A percentile compares a stretch with the other conserved stretches of the same genome.
Conservation (phyloP, 2,113 vertebrate genomes). For the Anoplopoma fimbria region DNA sequence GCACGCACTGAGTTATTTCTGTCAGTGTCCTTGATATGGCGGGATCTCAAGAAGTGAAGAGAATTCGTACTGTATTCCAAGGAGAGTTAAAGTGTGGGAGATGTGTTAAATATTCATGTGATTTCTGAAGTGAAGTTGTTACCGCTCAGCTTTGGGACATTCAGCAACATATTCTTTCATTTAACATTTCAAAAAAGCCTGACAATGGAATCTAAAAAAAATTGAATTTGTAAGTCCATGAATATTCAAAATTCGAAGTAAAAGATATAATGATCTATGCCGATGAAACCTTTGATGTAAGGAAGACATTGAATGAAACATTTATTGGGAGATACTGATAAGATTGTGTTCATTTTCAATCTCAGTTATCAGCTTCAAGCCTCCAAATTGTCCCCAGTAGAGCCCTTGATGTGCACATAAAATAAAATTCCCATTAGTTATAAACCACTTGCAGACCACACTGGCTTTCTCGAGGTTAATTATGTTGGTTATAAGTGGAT, state of each 20-base stretch:
- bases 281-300: not conserved
- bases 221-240: not conserved
- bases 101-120: constrained; percentile 29
- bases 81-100: not conserved
- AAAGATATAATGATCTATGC: not conserved
- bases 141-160: not conserved
- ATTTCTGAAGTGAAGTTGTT: not conserved
- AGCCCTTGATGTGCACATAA: constrained; percentile 6
- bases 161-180: constrained; percentile 1
- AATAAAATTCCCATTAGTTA: constrained; percentile 31
- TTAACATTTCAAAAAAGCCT: not conserved
- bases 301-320: not conserved
- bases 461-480: constrained; percentile 42
- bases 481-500: constrained; percentile 34
- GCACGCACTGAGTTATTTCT: not conserved
- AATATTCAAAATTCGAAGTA: not conserved
- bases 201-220: not conserved
- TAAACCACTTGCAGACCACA: constrained; percentile 13
- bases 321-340: not conserved
- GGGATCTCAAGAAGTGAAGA: not conserved
- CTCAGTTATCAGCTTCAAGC: constrained; percentile 8
- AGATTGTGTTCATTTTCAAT: not conserved
- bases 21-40: not conserved
- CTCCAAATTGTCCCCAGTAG: not conserved
- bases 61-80: not conserved